These are phyloP conservation scores for Caenorhabditis panamensis DNA, from an alignment of 2,888 invertebrate species.

Conservation along the genomic window DNA sequence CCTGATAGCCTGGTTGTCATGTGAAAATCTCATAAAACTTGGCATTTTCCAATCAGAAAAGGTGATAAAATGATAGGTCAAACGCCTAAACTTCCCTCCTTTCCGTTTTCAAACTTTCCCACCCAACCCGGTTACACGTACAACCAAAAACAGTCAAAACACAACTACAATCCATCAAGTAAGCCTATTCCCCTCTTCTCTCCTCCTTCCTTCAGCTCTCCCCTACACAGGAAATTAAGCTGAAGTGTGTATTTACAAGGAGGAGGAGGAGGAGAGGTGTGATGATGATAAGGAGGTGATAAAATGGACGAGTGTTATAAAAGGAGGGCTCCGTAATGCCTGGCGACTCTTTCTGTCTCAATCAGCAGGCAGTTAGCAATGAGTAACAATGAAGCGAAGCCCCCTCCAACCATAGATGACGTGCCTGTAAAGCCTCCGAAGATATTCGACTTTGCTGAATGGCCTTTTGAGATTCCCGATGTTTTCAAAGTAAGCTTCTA, in stretches of 20 bases:
- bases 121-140: too few relatives aligned
- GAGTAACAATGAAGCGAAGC: conserved; percentile 23
- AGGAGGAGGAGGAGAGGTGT: too few relatives aligned
- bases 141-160: too few relatives aligned
- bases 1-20: too few relatives aligned
- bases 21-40: too few relatives aligned
- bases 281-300: conserved; percentile 48
- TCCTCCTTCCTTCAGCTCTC: too few relatives aligned
- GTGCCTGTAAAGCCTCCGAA: conserved; percentile 49
- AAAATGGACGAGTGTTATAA: conserved; percentile 27
- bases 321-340: conserved; percentile 10
- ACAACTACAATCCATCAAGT: too few relatives aligned
- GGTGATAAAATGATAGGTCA: too few relatives aligned
- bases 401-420: conserved; percentile 11
- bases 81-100: too few relatives aligned
- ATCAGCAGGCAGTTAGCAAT: conserved; percentile 5
- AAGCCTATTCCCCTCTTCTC: too few relatives aligned
- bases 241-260: conserved; percentile 33
- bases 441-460: conserved; percentile 49
- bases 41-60: too few relatives aligned
- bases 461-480: conserved; percentile 59
- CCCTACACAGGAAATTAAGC: conserved; percentile 26
- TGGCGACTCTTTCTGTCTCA: neutral
- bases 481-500: conserved; percentile 47
- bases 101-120: too few relatives aligned